A percentile compares a stretch with the other conserved stretches of the same genome.
Evolutionary conservation across 37 sponge, comb jelly and placozoan species (phyloP).

Genomic region (Aphrocallistes beatrix): DNA sequence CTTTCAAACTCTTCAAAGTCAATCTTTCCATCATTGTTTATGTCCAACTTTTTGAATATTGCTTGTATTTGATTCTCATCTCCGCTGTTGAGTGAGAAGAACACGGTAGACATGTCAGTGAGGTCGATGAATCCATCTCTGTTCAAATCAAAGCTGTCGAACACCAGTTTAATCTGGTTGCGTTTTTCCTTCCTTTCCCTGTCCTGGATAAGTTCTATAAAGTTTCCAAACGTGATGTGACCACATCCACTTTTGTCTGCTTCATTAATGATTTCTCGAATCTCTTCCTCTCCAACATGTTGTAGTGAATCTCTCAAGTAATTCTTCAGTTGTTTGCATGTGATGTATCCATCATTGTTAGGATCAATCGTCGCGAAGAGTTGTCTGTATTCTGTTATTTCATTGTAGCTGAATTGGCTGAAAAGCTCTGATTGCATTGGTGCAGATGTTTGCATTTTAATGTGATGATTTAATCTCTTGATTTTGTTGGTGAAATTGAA

Average conservation of each 20-base stretch:
- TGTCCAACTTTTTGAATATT: background rate
- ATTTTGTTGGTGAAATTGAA: background rate
- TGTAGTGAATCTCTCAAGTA: background rate
- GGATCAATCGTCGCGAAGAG: background rate
- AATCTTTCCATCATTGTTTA: background rate
- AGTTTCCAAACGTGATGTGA: background rate
- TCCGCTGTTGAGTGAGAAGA: slow-evolving; percentile 18
- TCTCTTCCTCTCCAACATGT: background rate
- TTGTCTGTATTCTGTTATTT: background rate
- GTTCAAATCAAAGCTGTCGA: background rate
- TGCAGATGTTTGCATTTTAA: background rate
- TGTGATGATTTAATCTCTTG: too few relatives aligned
- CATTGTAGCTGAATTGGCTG: background rate
- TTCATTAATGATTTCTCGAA: background rate
- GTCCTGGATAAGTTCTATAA: background rate
- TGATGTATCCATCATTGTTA: background rate
- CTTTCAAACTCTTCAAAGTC: background rate
- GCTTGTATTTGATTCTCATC: background rate
- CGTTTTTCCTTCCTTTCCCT: background rate
- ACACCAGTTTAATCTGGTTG: background rate
- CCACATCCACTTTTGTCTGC: background rate
- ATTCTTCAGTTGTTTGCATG: background rate
- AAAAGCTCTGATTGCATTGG: background rate
- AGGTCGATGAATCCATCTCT: background rate
- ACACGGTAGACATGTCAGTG: background rate